Evolutionary conservation across 2,113 vertebrate genomes (phyloP).

Genomic region (Uria lomvia): DNA sequence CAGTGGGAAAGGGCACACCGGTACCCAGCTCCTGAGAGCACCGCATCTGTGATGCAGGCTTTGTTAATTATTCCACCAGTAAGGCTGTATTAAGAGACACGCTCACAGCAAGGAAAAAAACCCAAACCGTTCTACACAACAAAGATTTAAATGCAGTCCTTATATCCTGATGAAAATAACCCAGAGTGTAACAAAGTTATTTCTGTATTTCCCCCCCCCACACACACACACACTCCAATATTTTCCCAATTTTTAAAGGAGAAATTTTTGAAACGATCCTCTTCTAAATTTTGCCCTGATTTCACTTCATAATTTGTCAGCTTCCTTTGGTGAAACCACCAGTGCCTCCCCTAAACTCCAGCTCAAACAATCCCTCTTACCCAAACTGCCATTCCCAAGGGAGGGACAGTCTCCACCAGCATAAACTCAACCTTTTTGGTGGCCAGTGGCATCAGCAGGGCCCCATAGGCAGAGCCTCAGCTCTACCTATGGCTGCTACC

Average conservation of each 20-base stretch:
- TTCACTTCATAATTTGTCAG: background rate
- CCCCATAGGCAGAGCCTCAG: background rate
- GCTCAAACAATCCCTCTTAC: background rate
- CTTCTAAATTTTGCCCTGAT: background rate
- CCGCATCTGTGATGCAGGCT: background rate
- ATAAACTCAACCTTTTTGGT: background rate
- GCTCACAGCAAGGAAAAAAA: background rate
- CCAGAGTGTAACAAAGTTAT: background rate
- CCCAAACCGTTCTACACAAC: background rate
- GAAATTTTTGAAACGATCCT: background rate
- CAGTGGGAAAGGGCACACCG: background rate
- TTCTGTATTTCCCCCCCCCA: rapidly evolving
- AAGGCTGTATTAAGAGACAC: background rate
- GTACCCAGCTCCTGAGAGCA: background rate
- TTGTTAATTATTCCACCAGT: background rate
- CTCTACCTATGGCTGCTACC: too few species aligned
- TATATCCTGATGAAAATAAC: background rate
- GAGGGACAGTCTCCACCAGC: background rate
- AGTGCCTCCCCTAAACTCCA: background rate
- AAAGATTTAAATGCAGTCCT: background rate
- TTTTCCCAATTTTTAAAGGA: background rate
- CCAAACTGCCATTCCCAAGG: background rate
- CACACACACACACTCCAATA: too few species aligned
- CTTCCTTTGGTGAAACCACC: background rate
- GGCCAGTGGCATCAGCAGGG: background rate